Conservation (phyloP, 2,797 vertebrate species). For the Amblyopsis hoosieri region DNA sequence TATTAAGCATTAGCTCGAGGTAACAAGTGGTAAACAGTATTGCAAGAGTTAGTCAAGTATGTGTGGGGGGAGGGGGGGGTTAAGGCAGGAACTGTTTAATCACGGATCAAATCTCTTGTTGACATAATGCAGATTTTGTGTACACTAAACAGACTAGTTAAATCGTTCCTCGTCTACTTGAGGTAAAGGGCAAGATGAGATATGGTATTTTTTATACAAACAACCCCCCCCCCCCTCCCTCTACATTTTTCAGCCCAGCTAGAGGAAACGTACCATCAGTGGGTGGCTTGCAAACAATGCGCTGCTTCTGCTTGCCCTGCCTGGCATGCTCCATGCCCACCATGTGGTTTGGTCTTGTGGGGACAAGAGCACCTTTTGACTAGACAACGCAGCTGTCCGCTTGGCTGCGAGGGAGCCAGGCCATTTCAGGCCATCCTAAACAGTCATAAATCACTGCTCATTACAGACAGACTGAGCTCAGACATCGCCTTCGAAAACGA, state of each 20-base stretch:
- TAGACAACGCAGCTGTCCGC: slow-evolving; percentile 56
- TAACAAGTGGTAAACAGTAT: slow-evolving; percentile 47
- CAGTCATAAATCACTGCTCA: slow-evolving; percentile 42
- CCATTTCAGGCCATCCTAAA: slow-evolving; percentile 29
- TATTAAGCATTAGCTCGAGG: slow-evolving; percentile 33
- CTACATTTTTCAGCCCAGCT: slow-evolving; percentile 8
- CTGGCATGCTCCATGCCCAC: slow-evolving; percentile 51
- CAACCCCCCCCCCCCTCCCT: slow-evolving; percentile 6
- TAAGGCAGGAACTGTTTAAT: background rate
- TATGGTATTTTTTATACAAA: background rate
- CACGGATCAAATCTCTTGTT: too few relatives aligned
- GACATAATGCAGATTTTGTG: background rate
- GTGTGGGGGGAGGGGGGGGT: background rate
- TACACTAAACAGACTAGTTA: background rate
- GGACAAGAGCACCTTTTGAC: slow-evolving; percentile 62
- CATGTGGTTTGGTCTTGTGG: slow-evolving; percentile 46
- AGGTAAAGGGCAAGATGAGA: too few relatives aligned
- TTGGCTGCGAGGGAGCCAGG: slow-evolving; percentile 14
- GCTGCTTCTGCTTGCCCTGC: slow-evolving; percentile 44
- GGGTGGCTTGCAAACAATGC: slow-evolving; percentile 44
- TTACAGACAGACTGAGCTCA: slow-evolving; percentile 18
- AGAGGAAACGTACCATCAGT: slow-evolving; percentile 24
- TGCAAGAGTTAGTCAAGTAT: background rate
- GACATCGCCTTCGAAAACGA: slow-evolving; percentile 22
- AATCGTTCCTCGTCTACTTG: background rate